Conservation (phyloP, 2,113 vertebrate genomes). For the Oryzias melastigma region DNA sequence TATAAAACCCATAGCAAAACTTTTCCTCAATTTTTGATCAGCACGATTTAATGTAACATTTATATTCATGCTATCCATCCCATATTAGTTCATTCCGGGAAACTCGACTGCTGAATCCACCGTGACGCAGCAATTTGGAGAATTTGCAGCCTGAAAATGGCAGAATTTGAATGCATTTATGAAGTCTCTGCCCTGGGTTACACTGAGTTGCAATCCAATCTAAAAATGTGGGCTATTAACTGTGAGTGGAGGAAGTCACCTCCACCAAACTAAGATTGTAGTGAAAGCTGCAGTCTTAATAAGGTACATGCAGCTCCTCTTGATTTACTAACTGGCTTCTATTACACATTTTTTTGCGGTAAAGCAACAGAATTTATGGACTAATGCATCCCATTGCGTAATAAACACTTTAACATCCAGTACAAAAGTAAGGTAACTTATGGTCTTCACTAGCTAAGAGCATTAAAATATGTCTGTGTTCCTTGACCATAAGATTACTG, state of each 20-base stretch:
- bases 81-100: slow-evolving; percentile 37
- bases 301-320: slow-evolving; percentile 40
- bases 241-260: slow-evolving; percentile 36
- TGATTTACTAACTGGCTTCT: slow-evolving; percentile 32
- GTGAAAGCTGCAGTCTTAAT: slow-evolving; percentile 49
- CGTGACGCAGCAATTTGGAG: slow-evolving; percentile 53
- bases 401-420: slow-evolving; percentile 37
- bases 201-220: slow-evolving; percentile 49
- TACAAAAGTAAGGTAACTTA: slow-evolving; percentile 29
- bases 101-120: slow-evolving; percentile 46
- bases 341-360: slow-evolving; percentile 51
- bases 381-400: slow-evolving; percentile 37
- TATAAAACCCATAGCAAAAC: slow-evolving; percentile 14
- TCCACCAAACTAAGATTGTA: slow-evolving; percentile 19
- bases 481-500: slow-evolving; percentile 6
- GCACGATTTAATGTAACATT: slow-evolving; percentile 41
- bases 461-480: slow-evolving; percentile 32
- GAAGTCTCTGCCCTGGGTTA: slow-evolving; percentile 43
- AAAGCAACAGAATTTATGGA: slow-evolving; percentile 38
- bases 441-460: slow-evolving; percentile 47
- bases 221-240: slow-evolving; percentile 48
- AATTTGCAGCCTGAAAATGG: slow-evolving; percentile 45
- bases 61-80: slow-evolving; percentile 34
- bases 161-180: slow-evolving; percentile 56
- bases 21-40: slow-evolving; percentile 26